Evolutionary conservation across 2,888 invertebrate species (phyloP).

Genomic region (Boloria euphrosyne): DNA sequence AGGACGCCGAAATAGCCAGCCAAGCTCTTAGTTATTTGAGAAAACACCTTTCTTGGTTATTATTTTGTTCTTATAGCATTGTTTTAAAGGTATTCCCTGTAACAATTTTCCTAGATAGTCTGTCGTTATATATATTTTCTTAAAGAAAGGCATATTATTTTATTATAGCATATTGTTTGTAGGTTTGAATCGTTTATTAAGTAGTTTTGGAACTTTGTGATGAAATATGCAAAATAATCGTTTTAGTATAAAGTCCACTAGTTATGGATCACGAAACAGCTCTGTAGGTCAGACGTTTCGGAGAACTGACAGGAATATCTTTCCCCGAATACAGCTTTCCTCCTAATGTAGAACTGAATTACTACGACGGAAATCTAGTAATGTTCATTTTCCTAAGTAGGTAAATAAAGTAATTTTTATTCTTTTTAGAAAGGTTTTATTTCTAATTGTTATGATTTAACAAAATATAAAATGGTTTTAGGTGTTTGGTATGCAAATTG

Average conservation of each 20-base stretch:
- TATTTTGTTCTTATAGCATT: constrained; percentile 9
- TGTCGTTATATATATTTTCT: no score
- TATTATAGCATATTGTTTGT: no score
- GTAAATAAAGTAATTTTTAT: no score
- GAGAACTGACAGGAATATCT: constrained; percentile 40
- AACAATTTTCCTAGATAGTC: background rate
- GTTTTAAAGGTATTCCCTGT: background rate
- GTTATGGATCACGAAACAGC: constrained; percentile 24
- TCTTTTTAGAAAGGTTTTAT: no score
- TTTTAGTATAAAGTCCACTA: constrained; percentile 19
- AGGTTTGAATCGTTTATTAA: no score
- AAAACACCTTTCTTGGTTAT: constrained; percentile 21
- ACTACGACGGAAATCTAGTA: no score
- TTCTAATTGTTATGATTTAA: no score
- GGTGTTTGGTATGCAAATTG: no score
- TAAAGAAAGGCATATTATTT: no score
- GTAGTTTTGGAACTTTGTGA: background rate
- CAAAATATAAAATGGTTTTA: no score
- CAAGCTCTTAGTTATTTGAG: constrained; percentile 34
- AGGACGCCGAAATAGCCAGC: constrained; percentile 54
- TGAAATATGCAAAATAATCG: background rate
- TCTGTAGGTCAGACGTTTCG: constrained; percentile 49
- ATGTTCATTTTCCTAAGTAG: no score
- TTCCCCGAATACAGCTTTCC: constrained; percentile 47
- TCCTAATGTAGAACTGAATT: background rate